Evolutionary conservation across 1,140 invertebrate species (phyloP).

Genomic region (Elymnias hypermnestra): DNA sequence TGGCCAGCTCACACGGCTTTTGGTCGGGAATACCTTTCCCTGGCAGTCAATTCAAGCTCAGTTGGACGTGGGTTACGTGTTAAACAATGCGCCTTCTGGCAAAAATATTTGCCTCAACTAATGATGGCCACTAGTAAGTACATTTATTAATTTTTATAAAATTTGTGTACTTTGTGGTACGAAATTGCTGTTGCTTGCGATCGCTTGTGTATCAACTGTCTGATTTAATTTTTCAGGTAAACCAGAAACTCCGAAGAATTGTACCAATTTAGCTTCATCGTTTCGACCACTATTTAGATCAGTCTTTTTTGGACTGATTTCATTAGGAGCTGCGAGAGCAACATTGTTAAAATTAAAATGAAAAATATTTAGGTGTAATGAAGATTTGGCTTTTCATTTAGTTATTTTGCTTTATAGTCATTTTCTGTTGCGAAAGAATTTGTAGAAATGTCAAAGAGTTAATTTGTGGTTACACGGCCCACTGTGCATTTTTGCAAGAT

Average conservation of each 20-base stretch:
- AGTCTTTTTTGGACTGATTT: conserved; percentile 33
- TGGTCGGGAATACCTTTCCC: conserved; percentile 89
- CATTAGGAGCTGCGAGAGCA: conserved; percentile 32
- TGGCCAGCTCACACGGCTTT: conserved; percentile 92
- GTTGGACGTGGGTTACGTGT: conserved; percentile 90
- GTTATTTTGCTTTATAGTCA: conserved; percentile 16
- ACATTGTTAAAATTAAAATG: conserved; percentile 39
- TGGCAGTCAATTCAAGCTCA: conserved; percentile 87
- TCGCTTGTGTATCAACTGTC: no score
- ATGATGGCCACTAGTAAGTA: conserved; percentile 84
- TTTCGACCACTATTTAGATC: conserved; percentile 24
- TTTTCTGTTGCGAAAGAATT: conserved; percentile 6
- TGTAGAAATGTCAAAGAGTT: conserved; percentile 1
- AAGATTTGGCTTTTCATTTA: conserved; percentile 14
- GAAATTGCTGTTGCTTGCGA: no score
- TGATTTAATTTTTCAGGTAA: conserved; percentile 63
- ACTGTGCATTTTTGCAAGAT: background rate
- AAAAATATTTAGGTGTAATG: conserved; percentile 10
- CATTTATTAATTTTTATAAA: no score
- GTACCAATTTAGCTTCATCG: conserved; percentile 40
- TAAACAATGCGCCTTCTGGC: conserved; percentile 97
- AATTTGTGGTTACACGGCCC: conserved; percentile 8
- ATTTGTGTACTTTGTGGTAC: no score
- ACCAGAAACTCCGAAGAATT: conserved; percentile 55
- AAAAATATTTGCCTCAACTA: conserved; percentile 93